Evolutionary conservation across 2,797 vertebrate genomes (phyloP).

Genomic region (Echiichthys vipera): DNA sequence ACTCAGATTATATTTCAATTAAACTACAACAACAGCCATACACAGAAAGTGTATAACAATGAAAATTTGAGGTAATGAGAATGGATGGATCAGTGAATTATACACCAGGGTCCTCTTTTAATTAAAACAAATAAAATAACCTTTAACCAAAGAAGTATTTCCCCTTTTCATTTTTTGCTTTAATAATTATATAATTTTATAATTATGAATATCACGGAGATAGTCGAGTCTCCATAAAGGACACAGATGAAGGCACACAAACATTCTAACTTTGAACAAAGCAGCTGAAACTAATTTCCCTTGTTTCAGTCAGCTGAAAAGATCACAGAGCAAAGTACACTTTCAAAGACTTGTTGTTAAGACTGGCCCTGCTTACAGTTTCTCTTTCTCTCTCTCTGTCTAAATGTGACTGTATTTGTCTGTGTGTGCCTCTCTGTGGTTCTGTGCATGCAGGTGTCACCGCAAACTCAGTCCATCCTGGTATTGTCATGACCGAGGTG

Average conservation of each 20-base stretch:
- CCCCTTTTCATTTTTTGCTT: no score
- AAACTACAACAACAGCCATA: no score
- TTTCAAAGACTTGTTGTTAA: not conserved
- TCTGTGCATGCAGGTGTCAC: slow-evolving; percentile 83
- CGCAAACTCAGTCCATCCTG: slow-evolving; percentile 87
- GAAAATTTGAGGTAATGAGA: not conserved
- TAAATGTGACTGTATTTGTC: not conserved
- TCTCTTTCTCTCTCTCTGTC: not conserved
- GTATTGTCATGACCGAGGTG: slow-evolving; percentile 86
- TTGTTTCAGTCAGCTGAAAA: not conserved
- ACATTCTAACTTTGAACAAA: not conserved
- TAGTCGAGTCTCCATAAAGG: not conserved
- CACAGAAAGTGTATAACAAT: not conserved
- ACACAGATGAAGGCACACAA: not conserved
- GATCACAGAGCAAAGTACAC: not conserved
- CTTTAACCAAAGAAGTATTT: no score
- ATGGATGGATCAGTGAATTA: no score
- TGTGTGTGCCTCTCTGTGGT: slow-evolving; percentile 9
- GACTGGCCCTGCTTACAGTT: not conserved
- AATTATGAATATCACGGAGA: no score
- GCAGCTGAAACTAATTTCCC: not conserved
- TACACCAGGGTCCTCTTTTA: no score
- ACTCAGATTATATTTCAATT: no score
- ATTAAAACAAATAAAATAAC: no score
- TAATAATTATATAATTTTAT: no score